These are phyloP conservation scores for Hemibagrus wyckioides DNA, from an alignment of 2,113 vertebrate species.

Conservation along the genomic window DNA sequence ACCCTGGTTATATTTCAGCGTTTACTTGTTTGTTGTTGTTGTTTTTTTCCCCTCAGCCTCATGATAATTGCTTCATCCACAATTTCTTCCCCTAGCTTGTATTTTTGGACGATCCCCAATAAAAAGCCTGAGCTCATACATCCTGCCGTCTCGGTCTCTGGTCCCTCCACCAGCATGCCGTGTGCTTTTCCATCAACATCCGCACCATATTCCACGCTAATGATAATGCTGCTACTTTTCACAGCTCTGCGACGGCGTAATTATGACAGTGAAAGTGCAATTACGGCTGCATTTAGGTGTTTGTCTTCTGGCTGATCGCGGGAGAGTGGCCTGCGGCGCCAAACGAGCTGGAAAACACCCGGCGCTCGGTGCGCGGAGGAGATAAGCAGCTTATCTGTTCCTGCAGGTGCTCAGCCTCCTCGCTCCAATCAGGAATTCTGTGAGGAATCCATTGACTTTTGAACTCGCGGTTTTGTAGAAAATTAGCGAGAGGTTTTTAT, in stretches of 20 bases:
- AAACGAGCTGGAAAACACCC: slow-evolving; percentile 52
- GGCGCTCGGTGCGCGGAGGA: slow-evolving; percentile 40
- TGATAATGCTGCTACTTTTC: slow-evolving; percentile 36
- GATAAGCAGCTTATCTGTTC: slow-evolving; percentile 75
- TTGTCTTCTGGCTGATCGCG: slow-evolving; percentile 41
- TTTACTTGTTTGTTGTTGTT: not conserved
- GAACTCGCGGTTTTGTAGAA: slow-evolving; percentile 56
- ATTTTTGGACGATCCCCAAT: not conserved
- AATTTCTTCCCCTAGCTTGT: not conserved
- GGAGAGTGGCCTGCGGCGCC: slow-evolving; percentile 35
- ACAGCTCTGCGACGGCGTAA: slow-evolving; percentile 37
- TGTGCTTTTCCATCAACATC: not conserved
- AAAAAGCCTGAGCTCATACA: not conserved
- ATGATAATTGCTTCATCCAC: not conserved
- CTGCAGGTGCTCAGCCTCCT: slow-evolving; percentile 63
- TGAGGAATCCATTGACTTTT: slow-evolving; percentile 71
- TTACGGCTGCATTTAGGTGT: slow-evolving; percentile 45
- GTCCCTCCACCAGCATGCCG: not conserved
- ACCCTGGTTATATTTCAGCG: not conserved
- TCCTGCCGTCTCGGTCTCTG: not conserved
- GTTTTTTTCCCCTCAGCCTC: not conserved
- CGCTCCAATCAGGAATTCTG: slow-evolving; percentile 68
- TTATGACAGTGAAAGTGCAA: slow-evolving; percentile 48
- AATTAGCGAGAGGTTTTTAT: slow-evolving; percentile 41
- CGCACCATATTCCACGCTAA: not conserved